Conservation (phyloP, 2,113 vertebrate species). For the Chaenocephalus aceratus region DNA sequence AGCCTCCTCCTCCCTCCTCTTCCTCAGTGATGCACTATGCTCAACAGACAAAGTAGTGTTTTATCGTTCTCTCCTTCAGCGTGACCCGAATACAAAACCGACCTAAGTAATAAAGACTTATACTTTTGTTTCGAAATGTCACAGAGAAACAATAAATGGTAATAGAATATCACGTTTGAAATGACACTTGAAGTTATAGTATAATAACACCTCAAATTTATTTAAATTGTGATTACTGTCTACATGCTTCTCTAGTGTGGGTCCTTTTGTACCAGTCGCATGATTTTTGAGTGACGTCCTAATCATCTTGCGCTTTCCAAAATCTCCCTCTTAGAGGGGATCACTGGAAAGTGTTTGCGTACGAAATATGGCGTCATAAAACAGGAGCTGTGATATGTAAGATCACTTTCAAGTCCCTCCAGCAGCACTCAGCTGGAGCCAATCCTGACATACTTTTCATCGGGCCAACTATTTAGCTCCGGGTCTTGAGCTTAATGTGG, state of each 20-base stretch:
- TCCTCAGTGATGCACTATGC: constrained; percentile 63
- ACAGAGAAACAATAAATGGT: background rate
- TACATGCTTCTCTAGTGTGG: background rate
- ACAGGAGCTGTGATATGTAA: constrained; percentile 35
- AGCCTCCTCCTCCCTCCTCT: constrained; percentile 68
- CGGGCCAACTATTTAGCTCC: constrained; percentile 24
- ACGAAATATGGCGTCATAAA: constrained; percentile 51
- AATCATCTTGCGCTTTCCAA: constrained; percentile 63
- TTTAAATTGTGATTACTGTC: constrained; percentile 20
- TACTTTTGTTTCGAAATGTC: constrained; percentile 27
- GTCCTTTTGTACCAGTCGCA: constrained; percentile 38
- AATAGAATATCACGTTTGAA: constrained; percentile 5
- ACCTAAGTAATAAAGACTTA: constrained; percentile 54
- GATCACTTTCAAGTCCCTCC: constrained; percentile 56
- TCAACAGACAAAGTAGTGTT: constrained; percentile 76
- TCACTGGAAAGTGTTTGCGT: constrained; percentile 50
- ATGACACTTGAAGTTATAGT: background rate
- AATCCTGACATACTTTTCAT: constrained; percentile 38
- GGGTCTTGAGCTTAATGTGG: constrained; percentile 31
- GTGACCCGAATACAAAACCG: constrained; percentile 71
- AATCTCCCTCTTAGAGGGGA: constrained; percentile 48
- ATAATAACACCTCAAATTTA: background rate
- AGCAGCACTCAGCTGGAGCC: constrained; percentile 46
- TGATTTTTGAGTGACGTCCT: constrained; percentile 51
- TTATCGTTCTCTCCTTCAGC: constrained; percentile 67